These are phyloP conservation scores for Drosophila siamana DNA, from an alignment of 2,888 invertebrate genomes.

Conservation along the genomic window DNA sequence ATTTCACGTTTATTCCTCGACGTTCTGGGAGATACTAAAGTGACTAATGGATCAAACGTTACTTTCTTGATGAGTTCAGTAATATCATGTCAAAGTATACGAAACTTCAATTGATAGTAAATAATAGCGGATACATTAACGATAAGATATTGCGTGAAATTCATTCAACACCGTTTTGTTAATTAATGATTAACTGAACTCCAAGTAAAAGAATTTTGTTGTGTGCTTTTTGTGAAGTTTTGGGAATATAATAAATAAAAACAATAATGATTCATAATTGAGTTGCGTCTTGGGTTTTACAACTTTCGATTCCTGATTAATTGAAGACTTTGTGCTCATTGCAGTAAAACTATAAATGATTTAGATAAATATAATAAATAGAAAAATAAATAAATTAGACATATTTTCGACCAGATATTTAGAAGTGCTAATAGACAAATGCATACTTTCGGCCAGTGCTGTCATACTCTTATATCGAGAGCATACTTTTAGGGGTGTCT, in stretches of 20 bases:
- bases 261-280: constrained; percentile 3
- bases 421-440: no score
- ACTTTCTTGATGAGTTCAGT: background rate
- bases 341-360: no score
- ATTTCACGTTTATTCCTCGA: background rate
- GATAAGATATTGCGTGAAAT: constrained; percentile 18
- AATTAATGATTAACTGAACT: constrained; percentile 10
- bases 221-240: background rate
- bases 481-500: constrained; percentile 13
- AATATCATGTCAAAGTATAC: background rate
- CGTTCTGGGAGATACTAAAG: constrained; percentile 6
- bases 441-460: constrained; percentile 12
- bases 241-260: background rate
- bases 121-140: constrained; percentile 11
- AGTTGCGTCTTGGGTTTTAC: no score
- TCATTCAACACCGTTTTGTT: background rate
- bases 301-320: no score
- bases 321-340: no score
- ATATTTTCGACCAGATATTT: no score
- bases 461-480: background rate
- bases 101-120: constrained; percentile 1
- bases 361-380: no score
- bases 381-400: no score
- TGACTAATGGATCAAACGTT: background rate
- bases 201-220: background rate